Evolutionary conservation across 35 echinoderm and acorn worm genomes (phyloP), one percentile per base, ranked within the genome.

Genomic region (Ophiothrix spiculata): DNA sequence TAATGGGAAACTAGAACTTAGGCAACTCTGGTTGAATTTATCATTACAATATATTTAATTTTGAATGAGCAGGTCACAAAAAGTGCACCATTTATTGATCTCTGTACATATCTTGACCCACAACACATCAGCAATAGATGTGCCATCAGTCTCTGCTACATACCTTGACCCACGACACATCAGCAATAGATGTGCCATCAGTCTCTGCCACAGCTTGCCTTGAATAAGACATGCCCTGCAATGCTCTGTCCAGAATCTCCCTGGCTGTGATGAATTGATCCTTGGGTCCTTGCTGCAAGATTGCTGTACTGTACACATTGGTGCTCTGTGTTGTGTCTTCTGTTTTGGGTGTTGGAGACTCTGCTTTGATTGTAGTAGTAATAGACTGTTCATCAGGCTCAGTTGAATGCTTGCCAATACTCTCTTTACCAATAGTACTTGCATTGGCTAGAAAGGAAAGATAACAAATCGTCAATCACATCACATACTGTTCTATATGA

Each of bases 81-180:
- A n/a, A n/a, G n/a, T n/a, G n/a, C n/a, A n/a, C n/a, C n/a, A n/a
- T n/a, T n/a, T n/a, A n/a, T n/a, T n/a, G n/a, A n/a, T n/a, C n/a
- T n/a, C n/a, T n/a, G n/a, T 0, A 88, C 77, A 46, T 82, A 94
- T 92, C 95, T 94, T 98, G 64, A 98, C 86, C 95, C 95, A 98
- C 42, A 85, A 91, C 13, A 98, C 83, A 86, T 98, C 95, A 56
- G 95, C 91, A 64, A 98, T 98, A 33, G 88, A 91, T 33, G 88
- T 93, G 12, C 95, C 95, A 76, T 98, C 95, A 31, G 95, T 98
- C 23, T 40, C 33, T 21, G 35, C 36, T 0, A 88, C 77, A 46
- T 82, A 94, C 95, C 95, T 94, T 98, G 64, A 98, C 86, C 95
- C 95, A 98, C 42, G 88, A 91, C 13, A 98, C 83, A 86, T 98